phyloP scores from a whole-genome alignment of 2,888 invertebrate species.

The Xanthorhoe designata region DNA sequence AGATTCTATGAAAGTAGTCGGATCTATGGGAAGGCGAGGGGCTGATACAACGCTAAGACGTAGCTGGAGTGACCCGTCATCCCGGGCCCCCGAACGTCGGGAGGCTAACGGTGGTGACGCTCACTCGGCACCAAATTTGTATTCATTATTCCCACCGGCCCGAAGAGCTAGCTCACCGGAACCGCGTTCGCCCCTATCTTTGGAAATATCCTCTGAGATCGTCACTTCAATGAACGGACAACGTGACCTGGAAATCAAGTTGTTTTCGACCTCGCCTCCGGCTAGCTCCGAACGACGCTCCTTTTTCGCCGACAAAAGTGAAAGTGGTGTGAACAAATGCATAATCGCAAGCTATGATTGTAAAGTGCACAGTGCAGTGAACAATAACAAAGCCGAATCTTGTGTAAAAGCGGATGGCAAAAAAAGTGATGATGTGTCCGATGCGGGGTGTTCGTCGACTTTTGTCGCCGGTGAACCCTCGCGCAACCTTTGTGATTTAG shows the following conservation, averaged over 20 bases:
- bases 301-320: slow-evolving; percentile 82
- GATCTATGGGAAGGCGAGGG: slow-evolving; percentile 71
- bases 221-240: slow-evolving; percentile 92
- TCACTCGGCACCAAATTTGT: slow-evolving; percentile 77
- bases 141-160: slow-evolving; percentile 78
- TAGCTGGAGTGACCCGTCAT: slow-evolving; percentile 88
- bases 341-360: slow-evolving; percentile 66
- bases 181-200: slow-evolving; percentile 75
- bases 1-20: slow-evolving; percentile 82
- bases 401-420: slow-evolving; percentile 68
- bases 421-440: slow-evolving; percentile 73
- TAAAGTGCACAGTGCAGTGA: slow-evolving; percentile 79
- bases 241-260: slow-evolving; percentile 91
- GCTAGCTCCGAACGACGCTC: slow-evolving; percentile 77
- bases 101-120: slow-evolving; percentile 67
- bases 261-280: slow-evolving; percentile 88
- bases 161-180: slow-evolving; percentile 74
- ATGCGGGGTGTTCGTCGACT: slow-evolving; percentile 68
- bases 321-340: slow-evolving; percentile 80
- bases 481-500: slow-evolving; percentile 83
- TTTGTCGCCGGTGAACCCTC: slow-evolving; percentile 65
- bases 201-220: slow-evolving; percentile 91
- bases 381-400: slow-evolving; percentile 67
- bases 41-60: slow-evolving; percentile 81
- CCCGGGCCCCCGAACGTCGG: slow-evolving; percentile 73